These are phyloP conservation scores for Athetis lepigone DNA, from an alignment of 2,888 invertebrate genomes.

Conservation along the genomic window DNA sequence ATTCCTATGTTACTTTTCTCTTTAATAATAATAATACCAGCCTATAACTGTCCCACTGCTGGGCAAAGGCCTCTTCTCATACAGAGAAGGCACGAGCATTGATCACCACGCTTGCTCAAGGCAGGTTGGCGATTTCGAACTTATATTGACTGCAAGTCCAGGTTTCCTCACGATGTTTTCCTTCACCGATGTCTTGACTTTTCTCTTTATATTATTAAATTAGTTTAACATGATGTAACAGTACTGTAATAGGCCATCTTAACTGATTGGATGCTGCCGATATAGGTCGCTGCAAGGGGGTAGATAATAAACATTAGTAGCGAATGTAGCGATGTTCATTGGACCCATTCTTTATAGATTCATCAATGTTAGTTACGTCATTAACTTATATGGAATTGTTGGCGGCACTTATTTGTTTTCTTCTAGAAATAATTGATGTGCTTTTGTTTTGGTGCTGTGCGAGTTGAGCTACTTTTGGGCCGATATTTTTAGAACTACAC, in stretches of 20 bases:
- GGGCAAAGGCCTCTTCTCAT: no score
- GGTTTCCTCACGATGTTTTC: no score
- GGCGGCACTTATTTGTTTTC: slow-evolving; percentile 1
- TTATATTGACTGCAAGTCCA: no score
- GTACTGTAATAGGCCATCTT: slow-evolving; percentile 48
- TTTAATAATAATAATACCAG: no score
- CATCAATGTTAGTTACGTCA: slow-evolving; percentile 11
- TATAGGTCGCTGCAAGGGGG: slow-evolving; percentile 30
- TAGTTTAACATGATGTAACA: background rate
- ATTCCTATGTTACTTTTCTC: no score
- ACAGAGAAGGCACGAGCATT: no score
- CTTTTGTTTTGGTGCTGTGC: background rate
- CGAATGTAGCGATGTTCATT: slow-evolving; percentile 32
- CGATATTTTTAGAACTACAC: no score
- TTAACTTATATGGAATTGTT: slow-evolving; percentile 10
- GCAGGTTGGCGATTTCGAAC: no score
- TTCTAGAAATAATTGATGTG: background rate
- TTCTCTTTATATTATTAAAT: background rate
- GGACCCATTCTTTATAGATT: slow-evolving; percentile 26
- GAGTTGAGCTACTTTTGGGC: background rate
- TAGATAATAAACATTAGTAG: slow-evolving; percentile 33
- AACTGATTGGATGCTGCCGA: slow-evolving; percentile 57
- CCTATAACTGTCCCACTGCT: no score
- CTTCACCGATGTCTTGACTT: no score
- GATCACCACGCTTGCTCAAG: no score